These are phyloP conservation scores for Cephus rjabovi DNA, from an alignment of 2,888 invertebrate species.

Conservation along the genomic window DNA sequence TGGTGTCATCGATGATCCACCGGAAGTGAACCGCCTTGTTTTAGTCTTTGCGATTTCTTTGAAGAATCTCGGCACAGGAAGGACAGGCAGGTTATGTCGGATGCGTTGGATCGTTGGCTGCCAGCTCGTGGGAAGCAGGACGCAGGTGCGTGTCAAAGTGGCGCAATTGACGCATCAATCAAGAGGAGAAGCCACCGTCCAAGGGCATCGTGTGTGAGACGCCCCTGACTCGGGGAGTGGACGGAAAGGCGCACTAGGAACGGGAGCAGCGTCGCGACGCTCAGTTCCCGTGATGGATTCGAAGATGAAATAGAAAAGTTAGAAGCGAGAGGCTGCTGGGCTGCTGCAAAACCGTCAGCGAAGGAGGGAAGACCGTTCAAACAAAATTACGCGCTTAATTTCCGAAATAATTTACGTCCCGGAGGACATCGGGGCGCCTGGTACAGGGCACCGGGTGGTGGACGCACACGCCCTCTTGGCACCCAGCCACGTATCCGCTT, in stretches of 20 bases:
- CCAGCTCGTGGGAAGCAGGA: slow-evolving; percentile 22
- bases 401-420: slow-evolving; percentile 49
- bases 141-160: slow-evolving; percentile 54
- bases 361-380: slow-evolving; percentile 6
- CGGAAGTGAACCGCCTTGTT: too few species aligned
- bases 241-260: not conserved
- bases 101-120: too few species aligned
- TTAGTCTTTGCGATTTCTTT: too few species aligned
- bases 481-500: slow-evolving; percentile 48
- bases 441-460: slow-evolving; percentile 17
- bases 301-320: slow-evolving; percentile 5
- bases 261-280: slow-evolving; percentile 20
- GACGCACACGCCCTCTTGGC: slow-evolving; percentile 36
- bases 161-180: slow-evolving; percentile 61
- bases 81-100: too few species aligned
- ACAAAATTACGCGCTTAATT: slow-evolving; percentile 49
- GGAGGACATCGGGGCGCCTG: slow-evolving; percentile 36
- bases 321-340: not conserved
- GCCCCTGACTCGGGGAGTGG: not conserved
- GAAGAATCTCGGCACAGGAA: too few species aligned
- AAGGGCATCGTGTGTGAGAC: not conserved
- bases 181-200: slow-evolving; percentile 22
- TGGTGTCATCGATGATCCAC: too few species aligned
- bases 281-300: slow-evolving; percentile 14
- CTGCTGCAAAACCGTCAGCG: not conserved